phyloP scores from a whole-genome alignment of 2,113 vertebrate species.

The Spheniscus mendiculus region DNA sequence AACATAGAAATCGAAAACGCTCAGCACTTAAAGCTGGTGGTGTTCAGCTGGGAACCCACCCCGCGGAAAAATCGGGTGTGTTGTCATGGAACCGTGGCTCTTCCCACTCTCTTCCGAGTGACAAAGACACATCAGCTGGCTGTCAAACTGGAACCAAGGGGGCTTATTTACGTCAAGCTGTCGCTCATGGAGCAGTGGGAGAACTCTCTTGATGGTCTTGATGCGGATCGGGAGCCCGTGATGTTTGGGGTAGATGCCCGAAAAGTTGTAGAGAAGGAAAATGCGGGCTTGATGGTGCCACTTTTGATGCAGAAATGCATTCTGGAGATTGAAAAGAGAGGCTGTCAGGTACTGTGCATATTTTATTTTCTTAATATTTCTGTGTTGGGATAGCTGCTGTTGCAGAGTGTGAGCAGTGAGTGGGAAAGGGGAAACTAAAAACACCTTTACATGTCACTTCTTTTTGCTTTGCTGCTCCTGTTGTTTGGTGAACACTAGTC shows the following conservation, averaged over 20 bases:
- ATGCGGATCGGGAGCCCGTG: constrained; percentile 78
- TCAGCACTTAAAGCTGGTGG: constrained; percentile 95
- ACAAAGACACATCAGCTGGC: constrained; percentile 90
- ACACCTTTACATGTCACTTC: neutral
- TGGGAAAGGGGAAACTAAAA: neutral
- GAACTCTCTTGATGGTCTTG: constrained; percentile 86
- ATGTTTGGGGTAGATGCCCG: constrained; percentile 92
- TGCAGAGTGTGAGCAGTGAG: neutral
- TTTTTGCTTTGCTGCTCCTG: neutral
- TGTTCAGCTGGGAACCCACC: constrained; percentile 97
- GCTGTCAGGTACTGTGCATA: constrained; percentile 88
- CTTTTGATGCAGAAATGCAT: constrained; percentile 94
- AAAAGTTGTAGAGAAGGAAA: constrained; percentile 92
- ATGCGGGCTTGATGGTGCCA: constrained; percentile 87
- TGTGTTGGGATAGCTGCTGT: neutral
- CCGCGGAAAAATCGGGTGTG: constrained; percentile 89
- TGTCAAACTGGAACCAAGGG: constrained; percentile 93
- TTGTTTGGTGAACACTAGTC: neutral
- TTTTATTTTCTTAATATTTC: neutral
- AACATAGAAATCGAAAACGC: constrained; percentile 98
- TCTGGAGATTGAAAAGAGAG: constrained; percentile 94
- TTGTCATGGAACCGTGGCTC: constrained; percentile 92
- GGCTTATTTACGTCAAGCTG: constrained; percentile 95
- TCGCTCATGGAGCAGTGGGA: constrained; percentile 95
- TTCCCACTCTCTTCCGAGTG: constrained; percentile 92